These are phyloP conservation scores for Eupithecia tripunctaria DNA, from an alignment of 2,888 invertebrate genomes.

Conservation along the genomic window DNA sequence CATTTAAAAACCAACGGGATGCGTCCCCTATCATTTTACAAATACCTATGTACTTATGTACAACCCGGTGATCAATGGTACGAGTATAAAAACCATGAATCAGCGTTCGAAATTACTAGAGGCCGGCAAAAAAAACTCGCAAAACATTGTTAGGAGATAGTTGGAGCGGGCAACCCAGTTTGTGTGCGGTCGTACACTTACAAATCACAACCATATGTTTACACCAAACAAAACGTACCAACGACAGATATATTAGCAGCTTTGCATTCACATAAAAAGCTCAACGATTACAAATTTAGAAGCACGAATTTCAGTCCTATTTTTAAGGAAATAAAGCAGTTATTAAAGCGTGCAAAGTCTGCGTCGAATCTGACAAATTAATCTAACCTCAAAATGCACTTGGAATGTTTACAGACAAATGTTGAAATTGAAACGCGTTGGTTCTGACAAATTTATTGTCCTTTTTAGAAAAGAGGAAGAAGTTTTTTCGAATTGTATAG, in stretches of 20 bases:
- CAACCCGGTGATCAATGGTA: not conserved
- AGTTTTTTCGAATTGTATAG: constrained; percentile 24
- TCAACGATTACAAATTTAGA: constrained; percentile 42
- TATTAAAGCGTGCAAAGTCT: not conserved
- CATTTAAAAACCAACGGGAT: not conserved
- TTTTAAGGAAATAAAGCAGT: not conserved
- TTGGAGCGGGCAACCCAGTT: constrained; percentile 50
- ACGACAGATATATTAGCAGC: constrained; percentile 80
- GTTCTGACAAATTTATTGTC: constrained; percentile 52
- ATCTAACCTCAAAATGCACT: constrained; percentile 43
- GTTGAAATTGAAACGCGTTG: constrained; percentile 40
- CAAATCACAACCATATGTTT: constrained; percentile 77
- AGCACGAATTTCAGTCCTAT: constrained; percentile 50
- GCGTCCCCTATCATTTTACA: not conserved
- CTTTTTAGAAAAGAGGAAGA: constrained; percentile 18
- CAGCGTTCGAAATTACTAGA: not conserved
- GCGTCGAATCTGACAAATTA: constrained; percentile 25
- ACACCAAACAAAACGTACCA: constrained; percentile 74
- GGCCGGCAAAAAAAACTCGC: not conserved
- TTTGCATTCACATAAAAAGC: constrained; percentile 65
- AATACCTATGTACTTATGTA: not conserved
- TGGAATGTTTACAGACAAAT: constrained; percentile 44
- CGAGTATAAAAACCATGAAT: not conserved
- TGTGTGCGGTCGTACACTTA: constrained; percentile 69
- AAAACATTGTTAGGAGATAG: not conserved